phyloP scores from a whole-genome alignment of 1,140 invertebrate genomes.

The Nymphalis io region DNA sequence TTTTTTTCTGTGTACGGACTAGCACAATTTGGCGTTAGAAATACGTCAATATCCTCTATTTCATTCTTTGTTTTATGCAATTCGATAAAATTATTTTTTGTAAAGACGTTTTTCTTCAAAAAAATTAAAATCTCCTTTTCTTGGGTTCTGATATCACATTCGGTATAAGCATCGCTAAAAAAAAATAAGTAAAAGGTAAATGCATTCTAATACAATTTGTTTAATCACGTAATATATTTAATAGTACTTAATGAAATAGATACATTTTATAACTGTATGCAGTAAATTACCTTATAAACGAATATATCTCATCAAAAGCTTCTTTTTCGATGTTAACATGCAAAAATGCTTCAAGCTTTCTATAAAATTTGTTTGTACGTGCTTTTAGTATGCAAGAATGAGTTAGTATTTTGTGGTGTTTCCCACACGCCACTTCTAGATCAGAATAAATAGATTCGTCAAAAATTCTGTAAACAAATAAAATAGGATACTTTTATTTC shows the following conservation, averaged over 20 bases:
- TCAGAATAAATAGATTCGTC: constrained; percentile 76
- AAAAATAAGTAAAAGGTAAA: constrained; percentile 21
- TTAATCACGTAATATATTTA: no score
- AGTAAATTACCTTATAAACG: constrained; percentile 66
- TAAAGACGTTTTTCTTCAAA: constrained; percentile 52
- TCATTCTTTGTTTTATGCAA: constrained; percentile 48
- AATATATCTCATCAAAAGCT: constrained; percentile 76
- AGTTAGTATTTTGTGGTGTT: constrained; percentile 74
- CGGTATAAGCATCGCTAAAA: constrained; percentile 73
- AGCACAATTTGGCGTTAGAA: constrained; percentile 63
- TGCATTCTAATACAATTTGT: not conserved
- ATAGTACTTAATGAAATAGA: no score
- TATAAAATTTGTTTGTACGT: constrained; percentile 72
- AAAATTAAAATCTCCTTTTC: constrained; percentile 70
- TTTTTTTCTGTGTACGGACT: constrained; percentile 59
- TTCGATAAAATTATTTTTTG: constrained; percentile 40
- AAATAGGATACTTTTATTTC: not conserved
- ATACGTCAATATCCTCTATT: constrained; percentile 55
- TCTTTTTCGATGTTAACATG: constrained; percentile 68
- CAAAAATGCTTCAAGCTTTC: constrained; percentile 70
- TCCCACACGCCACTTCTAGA: constrained; percentile 72
- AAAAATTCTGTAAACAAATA: constrained; percentile 68
- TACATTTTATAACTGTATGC: not conserved
- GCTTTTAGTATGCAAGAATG: constrained; percentile 75
- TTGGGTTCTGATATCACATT: constrained; percentile 70